Conservation (phyloP, 2,113 vertebrate genomes). For the Phocoena sinus region DNA sequence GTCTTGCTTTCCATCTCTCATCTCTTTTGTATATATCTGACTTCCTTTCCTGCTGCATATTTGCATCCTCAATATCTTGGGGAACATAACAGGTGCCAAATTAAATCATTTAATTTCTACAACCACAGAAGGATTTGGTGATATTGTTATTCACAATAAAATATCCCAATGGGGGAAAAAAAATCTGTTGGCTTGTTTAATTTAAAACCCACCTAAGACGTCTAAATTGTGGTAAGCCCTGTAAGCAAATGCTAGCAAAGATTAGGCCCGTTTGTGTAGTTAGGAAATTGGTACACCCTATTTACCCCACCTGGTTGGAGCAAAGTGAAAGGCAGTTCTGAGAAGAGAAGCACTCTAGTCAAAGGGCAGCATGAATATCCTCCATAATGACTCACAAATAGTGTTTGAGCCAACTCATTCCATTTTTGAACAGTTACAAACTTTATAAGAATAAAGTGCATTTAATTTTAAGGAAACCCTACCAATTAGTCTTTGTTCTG, state of each 20-base stretch:
- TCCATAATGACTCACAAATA: not conserved
- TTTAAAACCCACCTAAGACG: not conserved
- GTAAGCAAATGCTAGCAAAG: not conserved
- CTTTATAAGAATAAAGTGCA: not conserved
- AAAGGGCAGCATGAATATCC: fast-evolving
- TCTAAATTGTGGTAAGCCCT: not conserved
- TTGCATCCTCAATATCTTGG: not conserved
- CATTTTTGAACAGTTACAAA: not conserved
- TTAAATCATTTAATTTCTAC: not conserved
- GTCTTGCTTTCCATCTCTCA: not conserved
- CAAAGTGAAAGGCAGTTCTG: not conserved
- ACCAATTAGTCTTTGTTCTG: not conserved
- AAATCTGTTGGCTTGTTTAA: not conserved
- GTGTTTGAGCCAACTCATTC: not conserved
- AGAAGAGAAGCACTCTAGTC: not conserved
- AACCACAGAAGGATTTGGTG: not conserved
- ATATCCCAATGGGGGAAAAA: not conserved
- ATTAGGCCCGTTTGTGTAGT: not conserved
- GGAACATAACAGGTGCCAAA: not conserved
- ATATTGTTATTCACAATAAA: not conserved
- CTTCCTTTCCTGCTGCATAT: not conserved
- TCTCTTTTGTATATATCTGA: not conserved
- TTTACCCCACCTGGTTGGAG: not conserved
- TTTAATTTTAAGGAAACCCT: not conserved
- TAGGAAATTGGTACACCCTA: not conserved